phyloP scores from a whole-genome alignment of 2,113 vertebrate genomes.

The Benitochromis conjunctus region DNA sequence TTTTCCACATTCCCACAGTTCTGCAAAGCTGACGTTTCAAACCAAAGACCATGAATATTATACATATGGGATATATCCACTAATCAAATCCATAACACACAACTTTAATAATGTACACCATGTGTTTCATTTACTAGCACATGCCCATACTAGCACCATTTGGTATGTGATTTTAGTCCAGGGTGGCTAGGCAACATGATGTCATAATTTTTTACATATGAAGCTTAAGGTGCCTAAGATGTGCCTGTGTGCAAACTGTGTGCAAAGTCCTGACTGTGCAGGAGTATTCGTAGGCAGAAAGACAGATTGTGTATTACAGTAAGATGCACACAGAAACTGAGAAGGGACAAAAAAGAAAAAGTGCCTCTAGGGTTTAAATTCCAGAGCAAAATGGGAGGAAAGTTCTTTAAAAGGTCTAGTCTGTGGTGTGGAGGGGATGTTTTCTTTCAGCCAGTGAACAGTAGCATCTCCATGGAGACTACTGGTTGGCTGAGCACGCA shows the following conservation, averaged over 20 bases:
- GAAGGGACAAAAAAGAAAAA: neutral
- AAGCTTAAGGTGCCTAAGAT: neutral
- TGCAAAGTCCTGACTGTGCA: neutral
- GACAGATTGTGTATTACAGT: neutral
- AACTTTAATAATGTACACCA: neutral
- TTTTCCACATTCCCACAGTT: neutral
- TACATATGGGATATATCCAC: neutral
- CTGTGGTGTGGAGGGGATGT: slow-evolving; percentile 23
- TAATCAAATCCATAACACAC: neutral
- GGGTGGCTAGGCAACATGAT: neutral
- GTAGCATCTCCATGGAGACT: slow-evolving; percentile 58
- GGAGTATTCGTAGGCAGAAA: neutral
- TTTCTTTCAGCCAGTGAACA: slow-evolving; percentile 33
- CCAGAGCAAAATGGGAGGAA: slow-evolving; percentile 9
- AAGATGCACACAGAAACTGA: neutral
- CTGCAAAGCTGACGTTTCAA: neutral
- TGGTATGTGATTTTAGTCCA: neutral
- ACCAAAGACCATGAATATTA: neutral
- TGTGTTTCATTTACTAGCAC: neutral
- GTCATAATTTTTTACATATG: neutral
- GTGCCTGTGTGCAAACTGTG: neutral
- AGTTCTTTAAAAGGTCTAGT: slow-evolving; percentile 34
- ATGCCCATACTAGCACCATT: neutral
- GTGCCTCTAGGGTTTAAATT: neutral
- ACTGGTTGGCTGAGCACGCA: slow-evolving; percentile 14